Evolutionary conservation across 2,113 vertebrate species (phyloP).

Genomic region (Rhinolophus ferrumequinum): DNA sequence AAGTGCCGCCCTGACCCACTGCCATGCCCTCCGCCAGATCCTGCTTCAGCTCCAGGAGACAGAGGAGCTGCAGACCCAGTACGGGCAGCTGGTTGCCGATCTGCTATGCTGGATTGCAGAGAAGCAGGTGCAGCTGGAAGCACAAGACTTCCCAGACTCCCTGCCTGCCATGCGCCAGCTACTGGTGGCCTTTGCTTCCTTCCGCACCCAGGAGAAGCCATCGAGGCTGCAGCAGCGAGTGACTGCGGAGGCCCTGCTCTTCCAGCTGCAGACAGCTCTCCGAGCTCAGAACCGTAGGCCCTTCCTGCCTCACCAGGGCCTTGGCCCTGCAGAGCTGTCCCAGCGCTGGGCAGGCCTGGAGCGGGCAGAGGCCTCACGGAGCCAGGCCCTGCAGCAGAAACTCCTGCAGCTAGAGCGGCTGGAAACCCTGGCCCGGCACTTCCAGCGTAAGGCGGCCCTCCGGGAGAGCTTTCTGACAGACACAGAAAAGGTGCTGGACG

Average conservation of each 20-base stretch:
- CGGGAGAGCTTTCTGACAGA: conserved; percentile 91
- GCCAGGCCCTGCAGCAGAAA: conserved; percentile 86
- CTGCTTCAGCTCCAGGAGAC: conserved; percentile 90
- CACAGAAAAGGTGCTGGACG: conserved; percentile 85
- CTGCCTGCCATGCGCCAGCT: conserved; percentile 89
- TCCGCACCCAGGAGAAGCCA: conserved; percentile 92
- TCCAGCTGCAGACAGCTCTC: conserved; percentile 89
- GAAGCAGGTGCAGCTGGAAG: conserved; percentile 89
- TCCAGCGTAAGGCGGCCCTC: conserved; percentile 90
- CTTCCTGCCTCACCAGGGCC: conserved; percentile 89
- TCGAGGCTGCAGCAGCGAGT: conserved; percentile 92
- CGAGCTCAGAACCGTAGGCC: conserved; percentile 90
- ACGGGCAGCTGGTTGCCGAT: conserved; percentile 88
- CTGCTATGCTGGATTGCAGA: conserved; percentile 91
- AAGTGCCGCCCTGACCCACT: not conserved
- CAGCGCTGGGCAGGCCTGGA: conserved; percentile 89
- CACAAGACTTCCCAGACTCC: conserved; percentile 90
- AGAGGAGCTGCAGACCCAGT: conserved; percentile 87
- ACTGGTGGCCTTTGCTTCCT: conserved; percentile 90
- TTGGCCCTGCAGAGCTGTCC: conserved; percentile 88
- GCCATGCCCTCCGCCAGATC: conserved; percentile 83
- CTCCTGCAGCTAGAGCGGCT: conserved; percentile 90
- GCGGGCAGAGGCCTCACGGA: conserved; percentile 86
- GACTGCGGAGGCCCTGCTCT: conserved; percentile 91
- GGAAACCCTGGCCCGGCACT: conserved; percentile 91